Evolutionary conservation across 2,797 vertebrate genomes (phyloP).

Genomic region (Pteropus rufus): DNA sequence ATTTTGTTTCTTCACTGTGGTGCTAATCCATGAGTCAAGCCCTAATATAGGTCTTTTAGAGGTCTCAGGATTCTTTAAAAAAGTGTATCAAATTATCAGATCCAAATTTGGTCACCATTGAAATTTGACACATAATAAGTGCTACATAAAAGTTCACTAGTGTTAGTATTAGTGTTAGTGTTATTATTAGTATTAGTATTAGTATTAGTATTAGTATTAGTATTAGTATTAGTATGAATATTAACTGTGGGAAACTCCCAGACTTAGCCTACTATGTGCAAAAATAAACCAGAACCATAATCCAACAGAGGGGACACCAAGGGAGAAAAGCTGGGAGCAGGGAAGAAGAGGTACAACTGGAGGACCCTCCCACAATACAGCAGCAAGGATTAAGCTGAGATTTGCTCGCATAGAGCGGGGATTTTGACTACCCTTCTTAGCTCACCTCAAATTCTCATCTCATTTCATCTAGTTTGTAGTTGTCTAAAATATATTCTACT

Average conservation of each 20-base stretch:
- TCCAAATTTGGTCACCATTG: neutral
- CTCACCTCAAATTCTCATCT: neutral
- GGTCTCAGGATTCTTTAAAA: neutral
- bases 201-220: neutral
- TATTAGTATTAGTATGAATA: neutral
- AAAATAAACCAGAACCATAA: neutral
- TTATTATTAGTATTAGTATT: neutral
- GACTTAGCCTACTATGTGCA: neutral
- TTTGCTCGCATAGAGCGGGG: fast-evolving
- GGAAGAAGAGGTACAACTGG: neutral
- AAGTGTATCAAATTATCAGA: neutral
- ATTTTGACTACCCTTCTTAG: neutral
- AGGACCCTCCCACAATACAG: neutral
- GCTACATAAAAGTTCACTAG: neutral
- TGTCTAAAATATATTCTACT: neutral
- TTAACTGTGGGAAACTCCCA: neutral
- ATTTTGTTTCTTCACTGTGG: neutral
- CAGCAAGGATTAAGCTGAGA: neutral
- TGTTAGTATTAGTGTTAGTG: too few species aligned
- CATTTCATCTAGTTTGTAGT: neutral
- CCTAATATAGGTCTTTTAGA: neutral
- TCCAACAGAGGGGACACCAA: neutral
- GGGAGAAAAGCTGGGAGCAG: neutral
- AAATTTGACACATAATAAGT: neutral
- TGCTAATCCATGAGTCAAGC: neutral